phyloP scores from a whole-genome alignment of 2,113 vertebrate genomes.

The Odobenus rosmarus region DNA sequence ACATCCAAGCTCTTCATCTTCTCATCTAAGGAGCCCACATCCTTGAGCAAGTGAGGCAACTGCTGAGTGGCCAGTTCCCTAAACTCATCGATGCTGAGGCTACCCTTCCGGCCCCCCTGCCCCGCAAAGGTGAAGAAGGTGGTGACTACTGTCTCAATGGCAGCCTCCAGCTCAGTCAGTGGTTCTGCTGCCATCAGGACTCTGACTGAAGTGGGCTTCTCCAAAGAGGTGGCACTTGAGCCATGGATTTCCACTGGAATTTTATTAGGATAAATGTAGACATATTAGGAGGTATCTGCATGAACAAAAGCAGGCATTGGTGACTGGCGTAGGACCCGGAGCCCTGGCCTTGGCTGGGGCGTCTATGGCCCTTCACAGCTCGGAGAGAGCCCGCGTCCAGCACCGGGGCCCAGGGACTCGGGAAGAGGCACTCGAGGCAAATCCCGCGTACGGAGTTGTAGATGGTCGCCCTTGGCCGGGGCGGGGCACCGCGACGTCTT shows the following conservation, averaged over 20 bases:
- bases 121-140: slow-evolving; percentile 76
- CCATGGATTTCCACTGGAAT: too few species aligned
- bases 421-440: not conserved
- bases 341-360: not conserved
- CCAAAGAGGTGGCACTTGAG: too few species aligned
- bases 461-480: not conserved
- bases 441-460: not conserved
- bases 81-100: slow-evolving; percentile 78
- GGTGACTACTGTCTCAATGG: slow-evolving; percentile 83
- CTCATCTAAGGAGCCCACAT: slow-evolving; percentile 83
- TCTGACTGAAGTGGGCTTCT: too few species aligned
- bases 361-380: not conserved
- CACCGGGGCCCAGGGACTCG: too few species aligned
- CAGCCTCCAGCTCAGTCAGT: slow-evolving; percentile 82
- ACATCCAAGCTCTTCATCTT: slow-evolving; percentile 86
- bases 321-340: not conserved
- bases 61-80: slow-evolving; percentile 82
- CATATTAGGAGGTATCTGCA: too few species aligned
- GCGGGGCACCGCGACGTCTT: not conserved
- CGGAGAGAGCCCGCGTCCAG: too few species aligned
- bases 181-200: slow-evolving; percentile 76
- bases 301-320: too few species aligned
- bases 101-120: slow-evolving; percentile 80
- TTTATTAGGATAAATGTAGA: too few species aligned
- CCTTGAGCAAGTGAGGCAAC: slow-evolving; percentile 86